Conservation (phyloP, 2,888 invertebrate genomes). For the Melieria omissa region DNA sequence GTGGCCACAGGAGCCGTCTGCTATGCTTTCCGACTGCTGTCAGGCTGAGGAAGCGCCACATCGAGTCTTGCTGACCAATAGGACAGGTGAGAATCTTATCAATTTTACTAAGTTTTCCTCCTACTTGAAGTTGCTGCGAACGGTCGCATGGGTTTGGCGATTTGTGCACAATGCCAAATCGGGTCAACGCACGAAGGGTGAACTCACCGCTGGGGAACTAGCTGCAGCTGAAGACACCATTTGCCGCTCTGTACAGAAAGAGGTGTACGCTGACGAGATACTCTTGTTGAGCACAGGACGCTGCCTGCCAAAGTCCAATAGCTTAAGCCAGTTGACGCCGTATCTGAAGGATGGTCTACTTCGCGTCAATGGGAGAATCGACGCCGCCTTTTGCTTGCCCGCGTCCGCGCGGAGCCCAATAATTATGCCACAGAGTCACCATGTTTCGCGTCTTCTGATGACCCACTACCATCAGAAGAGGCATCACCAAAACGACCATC, state of each 20-base stretch:
- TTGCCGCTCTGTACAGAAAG: no score
- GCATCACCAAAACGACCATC: slow-evolving; percentile 33
- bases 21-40: background rate
- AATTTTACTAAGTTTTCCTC: slow-evolving; percentile 2
- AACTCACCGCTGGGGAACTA: no score
- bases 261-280: no score
- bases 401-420: slow-evolving; percentile 26
- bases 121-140: slow-evolving; percentile 44
- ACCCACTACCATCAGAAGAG: slow-evolving; percentile 23
- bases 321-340: background rate
- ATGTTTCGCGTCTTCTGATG: background rate
- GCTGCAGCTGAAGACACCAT: no score
- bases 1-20: background rate
- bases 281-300: no score
- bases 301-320: no score
- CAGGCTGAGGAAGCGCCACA: background rate
- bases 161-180: no score
- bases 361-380: background rate
- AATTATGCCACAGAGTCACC: slow-evolving; percentile 5
- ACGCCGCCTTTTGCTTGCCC: background rate
- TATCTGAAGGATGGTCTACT: background rate
- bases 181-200: no score
- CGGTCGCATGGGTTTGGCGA: no score
- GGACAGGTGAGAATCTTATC: background rate
- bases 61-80: background rate